Conservation (phyloP, 2,113 vertebrate species). For the Sterna hirundo region DNA sequence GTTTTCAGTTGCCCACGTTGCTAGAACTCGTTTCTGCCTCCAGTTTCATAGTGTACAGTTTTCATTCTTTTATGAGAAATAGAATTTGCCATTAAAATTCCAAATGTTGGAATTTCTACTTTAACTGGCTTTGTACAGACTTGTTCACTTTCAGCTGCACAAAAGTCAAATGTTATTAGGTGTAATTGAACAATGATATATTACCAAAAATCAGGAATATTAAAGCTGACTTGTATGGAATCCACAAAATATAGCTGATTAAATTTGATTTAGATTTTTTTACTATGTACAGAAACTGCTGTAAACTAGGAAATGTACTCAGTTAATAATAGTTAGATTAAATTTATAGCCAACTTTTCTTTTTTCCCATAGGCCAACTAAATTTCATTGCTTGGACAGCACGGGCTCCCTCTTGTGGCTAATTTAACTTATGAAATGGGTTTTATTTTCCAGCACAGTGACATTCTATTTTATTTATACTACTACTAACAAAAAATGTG, state of each 20-base stretch:
- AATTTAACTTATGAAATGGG: neutral
- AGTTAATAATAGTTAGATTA: neutral
- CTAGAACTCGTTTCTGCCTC: neutral
- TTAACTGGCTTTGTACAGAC: neutral
- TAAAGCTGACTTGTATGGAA: neutral
- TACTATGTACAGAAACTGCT: neutral
- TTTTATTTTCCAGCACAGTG: neutral
- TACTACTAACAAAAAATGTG: neutral
- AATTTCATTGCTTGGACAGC: neutral
- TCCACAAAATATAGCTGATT: neutral
- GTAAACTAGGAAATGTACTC: neutral
- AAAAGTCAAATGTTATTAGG: neutral
- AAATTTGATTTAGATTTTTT: neutral
- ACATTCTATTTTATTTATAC: neutral
- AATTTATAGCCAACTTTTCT: neutral
- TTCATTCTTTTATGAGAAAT: neutral
- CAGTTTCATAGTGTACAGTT: neutral
- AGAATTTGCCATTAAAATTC: neutral
- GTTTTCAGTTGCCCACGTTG: neutral
- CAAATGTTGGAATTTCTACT: neutral
- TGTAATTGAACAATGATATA: neutral
- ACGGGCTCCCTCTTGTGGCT: constrained; percentile 64
- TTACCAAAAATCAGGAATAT: neutral
- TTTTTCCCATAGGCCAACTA: neutral
- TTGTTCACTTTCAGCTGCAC: neutral